These are phyloP conservation scores for Ariopsis seemanni DNA, from an alignment of 2,113 vertebrate genomes.

Conservation along the genomic window DNA sequence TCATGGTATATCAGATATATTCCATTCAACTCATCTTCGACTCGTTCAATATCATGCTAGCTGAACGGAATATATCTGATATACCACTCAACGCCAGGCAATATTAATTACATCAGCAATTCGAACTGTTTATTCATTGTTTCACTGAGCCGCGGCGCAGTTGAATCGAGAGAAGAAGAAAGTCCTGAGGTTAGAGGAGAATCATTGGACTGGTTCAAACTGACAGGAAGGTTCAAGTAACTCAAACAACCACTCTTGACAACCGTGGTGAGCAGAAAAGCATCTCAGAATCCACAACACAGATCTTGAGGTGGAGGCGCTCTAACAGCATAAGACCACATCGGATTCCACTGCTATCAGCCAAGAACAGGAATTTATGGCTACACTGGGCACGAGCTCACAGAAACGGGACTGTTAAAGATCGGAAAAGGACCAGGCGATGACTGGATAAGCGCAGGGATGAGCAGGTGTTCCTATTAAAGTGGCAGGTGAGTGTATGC, in stretches of 20 bases:
- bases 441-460: not conserved
- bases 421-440: not conserved
- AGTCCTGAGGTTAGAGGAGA: not conserved
- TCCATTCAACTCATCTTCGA: too few species aligned
- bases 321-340: not conserved
- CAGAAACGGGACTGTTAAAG: not conserved
- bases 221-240: not conserved
- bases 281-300: not conserved
- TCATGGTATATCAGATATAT: too few species aligned
- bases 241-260: not conserved
- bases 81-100: too few species aligned
- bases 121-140: not conserved
- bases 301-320: not conserved
- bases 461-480: not conserved
- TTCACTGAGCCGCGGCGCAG: not conserved
- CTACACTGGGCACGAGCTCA: not conserved
- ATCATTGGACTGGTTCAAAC: not conserved
- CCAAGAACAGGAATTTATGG: not conserved
- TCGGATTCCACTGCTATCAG: not conserved
- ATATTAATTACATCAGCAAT: not conserved
- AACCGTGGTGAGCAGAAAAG: not conserved
- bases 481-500: not conserved
- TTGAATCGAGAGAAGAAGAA: not conserved
- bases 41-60: too few species aligned
- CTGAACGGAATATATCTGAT: too few species aligned